A percentile compares a stretch with the other conserved stretches of the same genome.
Conservation (phyloP, 2,113 vertebrate species). For the Ceyx margarethae region DNA sequence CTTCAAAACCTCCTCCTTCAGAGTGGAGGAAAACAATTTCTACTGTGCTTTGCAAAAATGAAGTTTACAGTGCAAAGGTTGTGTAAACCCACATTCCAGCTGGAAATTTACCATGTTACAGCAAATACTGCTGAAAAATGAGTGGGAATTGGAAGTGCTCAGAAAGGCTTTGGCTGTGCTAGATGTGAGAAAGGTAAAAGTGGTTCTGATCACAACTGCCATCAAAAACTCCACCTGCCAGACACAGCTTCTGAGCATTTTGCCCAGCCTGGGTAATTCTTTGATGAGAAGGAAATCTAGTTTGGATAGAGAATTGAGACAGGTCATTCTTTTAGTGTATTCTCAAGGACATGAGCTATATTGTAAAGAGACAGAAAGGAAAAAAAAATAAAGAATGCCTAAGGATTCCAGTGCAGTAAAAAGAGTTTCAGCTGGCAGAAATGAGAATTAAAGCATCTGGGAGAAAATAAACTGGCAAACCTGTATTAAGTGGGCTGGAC, state of each 20-base stretch:
- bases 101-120: constrained; percentile 34
- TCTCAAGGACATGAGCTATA: background rate
- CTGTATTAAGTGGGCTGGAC: constrained; percentile 11
- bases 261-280: background rate
- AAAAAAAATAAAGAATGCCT: background rate
- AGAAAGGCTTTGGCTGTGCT: background rate
- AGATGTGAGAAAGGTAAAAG: background rate
- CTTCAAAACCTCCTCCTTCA: background rate
- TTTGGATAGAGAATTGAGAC: background rate
- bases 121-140: constrained; percentile 53
- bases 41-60: constrained; percentile 33
- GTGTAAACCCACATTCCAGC: constrained; percentile 46
- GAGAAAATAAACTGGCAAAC: constrained; percentile 29
- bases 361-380: background rate
- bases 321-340: background rate
- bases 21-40: background rate
- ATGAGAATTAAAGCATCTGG: constrained; percentile 14
- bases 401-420: background rate
- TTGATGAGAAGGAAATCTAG: background rate
- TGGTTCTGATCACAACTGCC: background rate
- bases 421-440: constrained; percentile 10
- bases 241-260: background rate
- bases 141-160: constrained; percentile 17
- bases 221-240: background rate
- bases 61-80: constrained; percentile 54